Evolutionary conservation across 2,113 vertebrate genomes (phyloP).

Genomic region (Myodes glareolus): DNA sequence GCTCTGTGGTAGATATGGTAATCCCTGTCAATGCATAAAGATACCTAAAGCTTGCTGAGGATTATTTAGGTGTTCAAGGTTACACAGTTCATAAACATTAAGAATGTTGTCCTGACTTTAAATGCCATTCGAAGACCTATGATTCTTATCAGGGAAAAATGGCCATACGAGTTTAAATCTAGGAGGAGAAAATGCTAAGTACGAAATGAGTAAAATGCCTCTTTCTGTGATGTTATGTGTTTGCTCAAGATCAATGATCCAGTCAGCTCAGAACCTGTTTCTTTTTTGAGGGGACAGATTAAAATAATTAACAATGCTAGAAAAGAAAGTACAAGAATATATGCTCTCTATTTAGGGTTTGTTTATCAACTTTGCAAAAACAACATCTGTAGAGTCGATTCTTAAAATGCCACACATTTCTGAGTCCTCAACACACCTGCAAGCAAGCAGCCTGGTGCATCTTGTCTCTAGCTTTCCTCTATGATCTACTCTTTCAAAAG

Average conservation of each 20-base stretch:
- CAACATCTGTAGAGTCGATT: background rate
- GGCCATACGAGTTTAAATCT: background rate
- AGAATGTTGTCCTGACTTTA: constrained; percentile 32
- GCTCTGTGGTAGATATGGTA: background rate
- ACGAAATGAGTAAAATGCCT: background rate
- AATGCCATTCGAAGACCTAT: constrained; percentile 1
- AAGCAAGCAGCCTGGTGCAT: background rate
- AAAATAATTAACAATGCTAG: constrained; percentile 26
- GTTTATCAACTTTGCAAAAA: background rate
- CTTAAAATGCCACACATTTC: background rate
- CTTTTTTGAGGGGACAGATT: background rate
- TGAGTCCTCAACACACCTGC: background rate
- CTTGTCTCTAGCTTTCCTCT: background rate
- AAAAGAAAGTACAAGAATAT: constrained; percentile 19
- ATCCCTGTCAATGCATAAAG: background rate
- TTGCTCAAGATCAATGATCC: background rate
- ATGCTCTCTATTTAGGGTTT: background rate
- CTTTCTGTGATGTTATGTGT: background rate
- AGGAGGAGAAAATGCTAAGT: background rate
- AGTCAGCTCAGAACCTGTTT: background rate
- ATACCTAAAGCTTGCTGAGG: background rate
- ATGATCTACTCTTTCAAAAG: background rate
- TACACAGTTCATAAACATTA: constrained; percentile 32
- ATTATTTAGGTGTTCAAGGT: constrained; percentile 37
- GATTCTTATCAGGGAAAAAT: constrained; percentile 35